Evolutionary conservation across 2,797 vertebrate genomes (phyloP).

Genomic region (Acridotheres tristis): DNA sequence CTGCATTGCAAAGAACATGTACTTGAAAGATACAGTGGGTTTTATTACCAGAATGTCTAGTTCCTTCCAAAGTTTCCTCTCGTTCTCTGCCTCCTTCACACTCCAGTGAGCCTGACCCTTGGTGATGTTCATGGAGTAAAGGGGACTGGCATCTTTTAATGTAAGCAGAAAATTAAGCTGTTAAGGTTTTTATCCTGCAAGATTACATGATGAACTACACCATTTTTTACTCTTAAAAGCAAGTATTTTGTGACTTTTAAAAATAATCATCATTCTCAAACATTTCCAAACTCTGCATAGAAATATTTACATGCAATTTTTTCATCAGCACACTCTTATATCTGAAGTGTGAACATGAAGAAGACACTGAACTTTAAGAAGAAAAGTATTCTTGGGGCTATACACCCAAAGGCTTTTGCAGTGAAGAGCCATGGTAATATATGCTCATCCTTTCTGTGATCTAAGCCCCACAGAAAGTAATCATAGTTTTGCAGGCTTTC

Average conservation of each 20-base stretch:
- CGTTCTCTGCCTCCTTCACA: constrained; percentile 85
- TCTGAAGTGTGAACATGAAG: not conserved
- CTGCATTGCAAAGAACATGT: not conserved
- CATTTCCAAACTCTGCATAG: not conserved
- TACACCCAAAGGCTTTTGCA: not conserved
- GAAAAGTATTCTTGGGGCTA: not conserved
- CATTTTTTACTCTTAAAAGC: not conserved
- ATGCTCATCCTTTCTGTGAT: not conserved
- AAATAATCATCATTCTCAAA: not conserved
- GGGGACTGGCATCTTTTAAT: constrained; percentile 89
- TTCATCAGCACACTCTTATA: not conserved
- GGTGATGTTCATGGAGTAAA: constrained; percentile 85
- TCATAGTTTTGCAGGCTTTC: not conserved
- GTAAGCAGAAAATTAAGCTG: constrained; percentile 3
- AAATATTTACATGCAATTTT: not conserved
- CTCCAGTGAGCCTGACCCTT: constrained; percentile 80
- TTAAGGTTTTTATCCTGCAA: not conserved
- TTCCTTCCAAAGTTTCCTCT: constrained; percentile 87
- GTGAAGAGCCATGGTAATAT: not conserved
- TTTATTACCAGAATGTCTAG: constrained; percentile 76
- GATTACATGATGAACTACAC: not conserved
- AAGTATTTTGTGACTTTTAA: not conserved
- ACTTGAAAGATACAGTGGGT: not conserved
- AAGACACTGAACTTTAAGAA: not conserved
- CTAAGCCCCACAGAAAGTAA: not conserved